These are phyloP conservation scores for Drosophila helvetica DNA, from an alignment of 2,888 invertebrate genomes.

Conservation along the genomic window DNA sequence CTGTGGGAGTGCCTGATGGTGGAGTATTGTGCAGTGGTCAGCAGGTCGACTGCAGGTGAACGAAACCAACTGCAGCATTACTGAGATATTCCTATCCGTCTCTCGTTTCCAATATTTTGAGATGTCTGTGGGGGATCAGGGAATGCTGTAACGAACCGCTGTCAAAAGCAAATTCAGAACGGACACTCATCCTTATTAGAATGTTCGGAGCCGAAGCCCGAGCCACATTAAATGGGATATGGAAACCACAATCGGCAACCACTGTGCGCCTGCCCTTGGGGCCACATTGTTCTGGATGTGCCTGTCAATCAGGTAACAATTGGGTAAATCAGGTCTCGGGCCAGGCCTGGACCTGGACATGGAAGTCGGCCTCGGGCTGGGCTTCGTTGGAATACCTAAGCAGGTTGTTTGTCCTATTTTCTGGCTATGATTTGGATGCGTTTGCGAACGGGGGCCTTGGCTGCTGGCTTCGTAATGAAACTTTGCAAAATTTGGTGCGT, in stretches of 20 bases:
- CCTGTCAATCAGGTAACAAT: constrained; percentile 43
- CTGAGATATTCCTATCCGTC: not conserved
- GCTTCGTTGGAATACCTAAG: constrained; percentile 36
- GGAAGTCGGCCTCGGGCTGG: not conserved
- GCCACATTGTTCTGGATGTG: constrained; percentile 15
- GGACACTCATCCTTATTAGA: not conserved
- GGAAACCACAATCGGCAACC: constrained; percentile 29
- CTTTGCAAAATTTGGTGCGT: constrained; percentile 20
- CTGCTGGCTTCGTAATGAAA: constrained; percentile 43
- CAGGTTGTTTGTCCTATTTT: constrained; percentile 39
- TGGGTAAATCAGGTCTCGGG: constrained; percentile 30
- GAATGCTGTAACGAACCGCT: not conserved
- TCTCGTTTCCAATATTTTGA: not conserved
- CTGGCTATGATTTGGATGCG: constrained; percentile 42
- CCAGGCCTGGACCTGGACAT: not conserved
- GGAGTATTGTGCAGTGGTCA: not conserved
- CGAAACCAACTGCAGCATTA: not conserved
- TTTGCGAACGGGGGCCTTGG: constrained; percentile 27
- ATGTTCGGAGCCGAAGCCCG: not conserved
- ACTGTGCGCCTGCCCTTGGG: constrained; percentile 12
- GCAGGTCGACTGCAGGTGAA: not conserved
- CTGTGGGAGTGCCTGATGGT: not conserved
- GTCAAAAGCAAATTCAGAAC: constrained; percentile 24
- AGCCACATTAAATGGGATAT: constrained; percentile 27
- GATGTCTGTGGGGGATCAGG: not conserved